phyloP scores from a whole-genome alignment of 2,113 vertebrate species.

The Edolisoma coerulescens region DNA sequence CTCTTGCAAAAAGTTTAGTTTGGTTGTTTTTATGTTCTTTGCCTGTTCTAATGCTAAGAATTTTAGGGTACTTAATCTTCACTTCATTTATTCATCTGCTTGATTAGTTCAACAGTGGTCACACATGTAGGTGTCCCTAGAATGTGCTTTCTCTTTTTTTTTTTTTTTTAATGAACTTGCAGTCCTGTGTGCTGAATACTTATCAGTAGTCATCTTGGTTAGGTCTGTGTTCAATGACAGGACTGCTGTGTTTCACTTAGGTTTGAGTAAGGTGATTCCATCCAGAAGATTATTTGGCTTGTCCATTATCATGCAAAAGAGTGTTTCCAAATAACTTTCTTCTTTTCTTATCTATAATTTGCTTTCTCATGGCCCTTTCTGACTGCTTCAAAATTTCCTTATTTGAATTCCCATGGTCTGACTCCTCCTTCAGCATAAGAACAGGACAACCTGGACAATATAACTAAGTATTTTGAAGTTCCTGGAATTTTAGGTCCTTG shows the following conservation, averaged over 20 bases:
- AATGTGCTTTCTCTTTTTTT: neutral
- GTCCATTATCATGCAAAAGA: neutral
- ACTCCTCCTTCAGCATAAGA: neutral
- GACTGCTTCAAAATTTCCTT: neutral
- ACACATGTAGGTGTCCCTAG: neutral
- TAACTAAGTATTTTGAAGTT: neutral
- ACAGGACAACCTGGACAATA: neutral
- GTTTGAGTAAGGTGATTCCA: neutral
- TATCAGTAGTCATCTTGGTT: neutral
- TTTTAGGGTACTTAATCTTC: neutral
- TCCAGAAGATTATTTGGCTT: neutral
- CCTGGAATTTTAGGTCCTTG: neutral
- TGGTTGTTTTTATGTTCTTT: neutral
- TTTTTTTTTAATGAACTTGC: neutral
- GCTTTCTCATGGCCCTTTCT: neutral
- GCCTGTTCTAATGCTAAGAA: neutral
- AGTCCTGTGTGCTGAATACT: neutral
- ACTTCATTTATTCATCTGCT: neutral
- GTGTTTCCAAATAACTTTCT: neutral
- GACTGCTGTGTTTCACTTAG: neutral
- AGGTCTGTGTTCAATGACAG: neutral
- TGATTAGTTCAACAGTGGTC: neutral
- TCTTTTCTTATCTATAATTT: constrained; percentile 8
- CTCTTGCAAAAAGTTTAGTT: neutral
- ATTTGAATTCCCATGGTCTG: neutral